Base-by-base conservation (phyloP, 2,113 vertebrate species). In the Rhinolophus ferrumequinum region DNA sequence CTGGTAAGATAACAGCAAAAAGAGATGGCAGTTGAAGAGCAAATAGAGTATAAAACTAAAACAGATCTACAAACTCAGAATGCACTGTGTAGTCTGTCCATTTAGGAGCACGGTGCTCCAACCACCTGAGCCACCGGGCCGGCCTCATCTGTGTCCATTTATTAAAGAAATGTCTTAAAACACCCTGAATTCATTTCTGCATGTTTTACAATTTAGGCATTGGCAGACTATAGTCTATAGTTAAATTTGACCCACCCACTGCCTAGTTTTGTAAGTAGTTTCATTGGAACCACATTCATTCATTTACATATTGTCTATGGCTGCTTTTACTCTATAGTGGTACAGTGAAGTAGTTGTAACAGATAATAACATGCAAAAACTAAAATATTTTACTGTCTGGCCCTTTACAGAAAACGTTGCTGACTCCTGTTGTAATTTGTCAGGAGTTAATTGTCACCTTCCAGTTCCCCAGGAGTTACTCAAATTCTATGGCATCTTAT, bases 51-150 rank as follows among this genome's bases (percentile, higher is more conserved):
- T 41, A 47, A 76, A 81, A 66, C 7, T 64, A 72, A 96, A 91
- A 92, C 26, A 73, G 41, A 16, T 93, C 22, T 91, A 30, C 38
- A 72, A 24, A 77, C 35, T 96, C 60, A 79, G 41, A 94, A 81
- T 94, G 10, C 8, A 58, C 30, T 84, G 0, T 60, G 26, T 44
- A 67, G 22, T 62, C 35, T 12, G 47, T 50, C 6, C 41, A 44
- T 44, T 44, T 44, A 44, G 41, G 41, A 44, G 41, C 41, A 44
- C 41, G 41, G 41, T 7, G 41, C 41, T 44, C 41, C 41, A 44
- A 44, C 41, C 41, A 44, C 41, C 41, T 44, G 41, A 44, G 41
- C 41, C 41, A 44, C 41, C 6, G 41, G 41, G 41, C 41, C 41
- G 41, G 6, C 41, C 41, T 44, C 41, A 44, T 44, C 47, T 75